phyloP scores from a whole-genome alignment of 2,888 invertebrate genomes.

The Tachystola acroxantha region DNA sequence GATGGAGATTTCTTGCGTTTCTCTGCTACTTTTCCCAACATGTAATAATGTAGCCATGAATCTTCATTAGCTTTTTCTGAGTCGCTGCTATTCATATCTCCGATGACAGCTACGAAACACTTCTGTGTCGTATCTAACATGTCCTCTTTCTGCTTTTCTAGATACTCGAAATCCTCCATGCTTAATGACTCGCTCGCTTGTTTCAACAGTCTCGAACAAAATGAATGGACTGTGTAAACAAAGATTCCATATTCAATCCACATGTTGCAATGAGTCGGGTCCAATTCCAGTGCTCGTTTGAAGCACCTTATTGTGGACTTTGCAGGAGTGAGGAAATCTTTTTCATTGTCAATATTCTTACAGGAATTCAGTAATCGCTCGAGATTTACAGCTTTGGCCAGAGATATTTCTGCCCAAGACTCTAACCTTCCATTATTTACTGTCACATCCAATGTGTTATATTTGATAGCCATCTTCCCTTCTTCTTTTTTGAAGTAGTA shows the following conservation, averaged over 20 bases:
- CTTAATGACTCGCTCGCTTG: slow-evolving; percentile 86
- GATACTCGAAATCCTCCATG: slow-evolving; percentile 84
- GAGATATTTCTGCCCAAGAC: slow-evolving; percentile 95
- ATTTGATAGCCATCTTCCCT: slow-evolving; percentile 84
- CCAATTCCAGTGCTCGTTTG: slow-evolving; percentile 86
- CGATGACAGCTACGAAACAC: slow-evolving; percentile 86
- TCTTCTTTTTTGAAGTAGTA: slow-evolving; percentile 94
- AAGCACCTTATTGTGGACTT: slow-evolving; percentile 89
- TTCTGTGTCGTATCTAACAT: slow-evolving; percentile 87
- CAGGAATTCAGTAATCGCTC: slow-evolving; percentile 89
- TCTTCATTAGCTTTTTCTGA: slow-evolving; percentile 85
- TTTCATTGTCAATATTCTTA: slow-evolving; percentile 76
- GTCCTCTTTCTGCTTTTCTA: slow-evolving; percentile 87
- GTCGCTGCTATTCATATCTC: slow-evolving; percentile 76
- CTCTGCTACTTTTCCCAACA: slow-evolving; percentile 97
- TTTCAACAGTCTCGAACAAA: slow-evolving; percentile 91
- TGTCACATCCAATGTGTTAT: slow-evolving; percentile 90
- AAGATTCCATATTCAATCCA: slow-evolving; percentile 96
- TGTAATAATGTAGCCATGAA: slow-evolving; percentile 94
- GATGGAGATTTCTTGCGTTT: slow-evolving; percentile 87
- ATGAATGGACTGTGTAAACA: slow-evolving; percentile 93
- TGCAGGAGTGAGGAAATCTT: slow-evolving; percentile 83
- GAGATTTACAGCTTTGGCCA: slow-evolving; percentile 86
- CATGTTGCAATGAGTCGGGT: slow-evolving; percentile 84
- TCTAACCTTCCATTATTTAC: slow-evolving; percentile 89